Conservation (phyloP, 2,113 vertebrate genomes). For the Origma solitaria region DNA sequence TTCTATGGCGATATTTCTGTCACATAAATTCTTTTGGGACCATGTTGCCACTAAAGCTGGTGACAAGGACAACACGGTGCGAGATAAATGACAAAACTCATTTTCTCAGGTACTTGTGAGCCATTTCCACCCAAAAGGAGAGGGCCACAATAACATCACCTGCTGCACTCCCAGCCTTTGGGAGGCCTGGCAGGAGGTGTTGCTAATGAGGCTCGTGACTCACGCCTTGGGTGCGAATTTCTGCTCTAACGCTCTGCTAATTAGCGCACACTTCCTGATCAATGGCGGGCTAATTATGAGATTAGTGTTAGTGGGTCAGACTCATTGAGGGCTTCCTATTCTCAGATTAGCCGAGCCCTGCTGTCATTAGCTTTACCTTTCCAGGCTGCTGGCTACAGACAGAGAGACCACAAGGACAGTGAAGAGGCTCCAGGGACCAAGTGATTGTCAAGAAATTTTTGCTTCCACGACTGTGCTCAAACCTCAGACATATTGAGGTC, state of each 20-base stretch:
- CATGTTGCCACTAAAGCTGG: background rate
- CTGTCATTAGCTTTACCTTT: background rate
- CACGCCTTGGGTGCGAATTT: background rate
- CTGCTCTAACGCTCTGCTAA: background rate
- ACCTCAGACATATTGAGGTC: background rate
- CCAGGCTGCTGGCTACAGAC: background rate
- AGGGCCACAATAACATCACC: background rate
- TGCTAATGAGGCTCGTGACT: background rate
- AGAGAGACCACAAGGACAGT: background rate
- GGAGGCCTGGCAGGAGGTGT: background rate
- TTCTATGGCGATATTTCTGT: background rate
- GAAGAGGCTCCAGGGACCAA: background rate
- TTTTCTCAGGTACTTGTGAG: background rate
- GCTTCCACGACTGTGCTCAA: background rate
- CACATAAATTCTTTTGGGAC: background rate
- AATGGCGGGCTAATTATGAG: background rate
- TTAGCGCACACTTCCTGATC: conserved; percentile 12
- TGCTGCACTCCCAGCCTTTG: background rate
- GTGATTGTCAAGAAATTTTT: background rate
- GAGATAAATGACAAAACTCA: background rate
- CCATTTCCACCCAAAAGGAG: background rate
- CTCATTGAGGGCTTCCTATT: background rate
- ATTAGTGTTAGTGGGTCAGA: conserved; percentile 40
- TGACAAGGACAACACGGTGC: accelerated
- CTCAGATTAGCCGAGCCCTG: background rate